Conservation (phyloP, 1,140 invertebrate species). For the Leucophenga varia region DNA sequence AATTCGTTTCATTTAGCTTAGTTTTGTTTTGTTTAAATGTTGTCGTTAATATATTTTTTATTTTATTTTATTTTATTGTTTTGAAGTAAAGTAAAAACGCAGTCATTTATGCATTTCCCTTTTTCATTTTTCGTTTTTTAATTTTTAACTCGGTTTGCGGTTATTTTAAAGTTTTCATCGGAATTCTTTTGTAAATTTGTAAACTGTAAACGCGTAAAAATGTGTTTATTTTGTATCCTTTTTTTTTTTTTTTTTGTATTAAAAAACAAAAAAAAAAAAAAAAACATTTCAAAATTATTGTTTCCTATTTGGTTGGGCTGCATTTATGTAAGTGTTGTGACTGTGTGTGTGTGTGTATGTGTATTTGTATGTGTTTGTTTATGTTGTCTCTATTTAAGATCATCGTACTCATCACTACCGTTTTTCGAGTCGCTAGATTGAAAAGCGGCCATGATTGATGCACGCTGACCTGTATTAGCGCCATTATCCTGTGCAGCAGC, state of each 20-base stretch:
- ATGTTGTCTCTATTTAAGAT: slow-evolving; percentile 37
- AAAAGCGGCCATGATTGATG: slow-evolving; percentile 40
- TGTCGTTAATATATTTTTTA: no score
- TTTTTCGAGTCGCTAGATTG: slow-evolving; percentile 49
- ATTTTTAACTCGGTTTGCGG: slow-evolving; percentile 4
- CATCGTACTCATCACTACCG: slow-evolving; percentile 52
- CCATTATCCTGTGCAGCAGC: slow-evolving; percentile 25
- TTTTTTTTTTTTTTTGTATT: no score
- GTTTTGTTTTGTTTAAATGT: no score
- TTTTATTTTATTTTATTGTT: slow-evolving; percentile 3
- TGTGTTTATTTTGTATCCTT: no score
- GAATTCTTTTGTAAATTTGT: slow-evolving; percentile 40
- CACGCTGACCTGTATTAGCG: slow-evolving; percentile 23
- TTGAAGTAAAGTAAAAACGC: slow-evolving; percentile 10
- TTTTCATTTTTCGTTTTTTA: slow-evolving; percentile 11
- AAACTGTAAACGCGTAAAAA: slow-evolving; percentile 52
- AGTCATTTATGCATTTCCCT: slow-evolving; percentile 12
- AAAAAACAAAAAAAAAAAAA: slow-evolving; percentile 1
- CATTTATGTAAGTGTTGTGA: slow-evolving; percentile 4
- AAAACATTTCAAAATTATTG: slow-evolving; percentile 9
- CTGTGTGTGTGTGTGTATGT: slow-evolving; percentile 1
- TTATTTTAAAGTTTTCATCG: no score
- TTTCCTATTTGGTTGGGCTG: slow-evolving; percentile 11
- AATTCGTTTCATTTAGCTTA: no score
- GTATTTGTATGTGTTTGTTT: not conserved